Conservation (phyloP, 2,888 invertebrate species). For the Stenichneumon culpator region DNA sequence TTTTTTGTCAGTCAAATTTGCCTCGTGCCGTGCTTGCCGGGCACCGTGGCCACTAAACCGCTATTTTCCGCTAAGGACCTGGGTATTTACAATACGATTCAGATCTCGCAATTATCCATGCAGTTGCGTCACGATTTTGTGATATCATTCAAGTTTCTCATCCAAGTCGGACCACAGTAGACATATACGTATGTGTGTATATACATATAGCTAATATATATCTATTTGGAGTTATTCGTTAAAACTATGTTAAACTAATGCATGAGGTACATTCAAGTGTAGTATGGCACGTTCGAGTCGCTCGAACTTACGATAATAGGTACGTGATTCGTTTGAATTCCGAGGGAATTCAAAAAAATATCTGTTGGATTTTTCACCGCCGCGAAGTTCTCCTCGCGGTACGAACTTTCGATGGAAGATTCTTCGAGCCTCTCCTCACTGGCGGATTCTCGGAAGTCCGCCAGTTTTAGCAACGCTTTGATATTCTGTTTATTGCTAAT, state of each 20-base stretch:
- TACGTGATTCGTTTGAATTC: slow-evolving; percentile 71
- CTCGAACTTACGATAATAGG: slow-evolving; percentile 64
- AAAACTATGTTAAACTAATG: slow-evolving; percentile 43
- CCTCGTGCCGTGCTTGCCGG: not conserved
- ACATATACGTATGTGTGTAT: slow-evolving; percentile 3
- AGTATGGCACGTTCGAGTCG: slow-evolving; percentile 70
- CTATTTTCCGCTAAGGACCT: slow-evolving; percentile 42
- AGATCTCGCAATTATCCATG: slow-evolving; percentile 39
- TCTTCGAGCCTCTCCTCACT: not conserved
- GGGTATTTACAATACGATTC: slow-evolving; percentile 59
- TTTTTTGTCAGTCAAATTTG: slow-evolving; percentile 32
- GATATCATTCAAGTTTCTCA: not conserved
- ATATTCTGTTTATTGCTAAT: slow-evolving; percentile 11
- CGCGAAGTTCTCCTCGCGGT: slow-evolving; percentile 32
- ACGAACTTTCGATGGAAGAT: slow-evolving; percentile 31
- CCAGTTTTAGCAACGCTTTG: slow-evolving; percentile 9
- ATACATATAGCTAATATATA: slow-evolving; percentile 16
- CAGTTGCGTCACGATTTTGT: not conserved
- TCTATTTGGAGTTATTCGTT: slow-evolving; percentile 35
- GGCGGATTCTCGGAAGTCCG: slow-evolving; percentile 12
- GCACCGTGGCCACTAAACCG: slow-evolving; percentile 3
- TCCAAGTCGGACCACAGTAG: slow-evolving; percentile 39
- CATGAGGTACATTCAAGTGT: slow-evolving; percentile 39
- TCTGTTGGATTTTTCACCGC: slow-evolving; percentile 71
- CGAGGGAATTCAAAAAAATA: slow-evolving; percentile 75